These are phyloP conservation scores for Nothura maculosa DNA, from an alignment of 2,797 vertebrate species.

Conservation along the genomic window DNA sequence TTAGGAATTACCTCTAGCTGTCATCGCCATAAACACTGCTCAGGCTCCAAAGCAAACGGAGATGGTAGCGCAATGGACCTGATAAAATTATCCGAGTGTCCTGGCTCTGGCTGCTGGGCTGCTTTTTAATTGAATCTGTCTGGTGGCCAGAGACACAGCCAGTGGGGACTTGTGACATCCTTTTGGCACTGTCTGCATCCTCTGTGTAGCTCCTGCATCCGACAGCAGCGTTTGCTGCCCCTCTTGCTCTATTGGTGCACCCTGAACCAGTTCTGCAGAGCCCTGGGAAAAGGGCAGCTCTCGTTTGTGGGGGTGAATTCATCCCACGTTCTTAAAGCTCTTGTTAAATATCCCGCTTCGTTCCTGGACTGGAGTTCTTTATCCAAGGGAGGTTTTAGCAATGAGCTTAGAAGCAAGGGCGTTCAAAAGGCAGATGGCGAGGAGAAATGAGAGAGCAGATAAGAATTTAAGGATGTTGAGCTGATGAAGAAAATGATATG, in stretches of 20 bases:
- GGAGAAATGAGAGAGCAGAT: neutral
- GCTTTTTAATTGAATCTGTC: neutral
- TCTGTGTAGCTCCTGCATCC: rapidly evolving
- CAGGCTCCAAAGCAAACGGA: neutral
- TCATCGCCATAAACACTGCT: too few species aligned
- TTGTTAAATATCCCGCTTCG: constrained; percentile 40
- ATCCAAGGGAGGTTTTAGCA: neutral
- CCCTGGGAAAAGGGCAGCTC: constrained; percentile 11
- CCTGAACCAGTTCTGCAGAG: neutral
- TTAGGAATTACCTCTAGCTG: neutral
- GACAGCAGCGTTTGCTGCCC: rapidly evolving
- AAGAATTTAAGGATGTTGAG: neutral
- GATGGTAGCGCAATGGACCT: neutral
- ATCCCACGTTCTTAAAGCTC: constrained; percentile 24
- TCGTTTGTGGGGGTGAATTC: constrained; percentile 10
- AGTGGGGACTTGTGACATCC: neutral
- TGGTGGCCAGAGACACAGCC: neutral
- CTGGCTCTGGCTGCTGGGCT: constrained; percentile 17
- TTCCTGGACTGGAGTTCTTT: constrained; percentile 15
- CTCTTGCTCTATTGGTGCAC: too few species aligned
- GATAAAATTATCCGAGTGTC: neutral
- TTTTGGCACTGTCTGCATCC: rapidly evolving
- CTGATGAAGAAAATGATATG: neutral
- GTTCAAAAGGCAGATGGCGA: neutral
- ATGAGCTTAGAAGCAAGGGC: constrained; percentile 27